Evolutionary conservation across 2,797 vertebrate genomes (phyloP).

Genomic region (Sebastolobus alascanus): DNA sequence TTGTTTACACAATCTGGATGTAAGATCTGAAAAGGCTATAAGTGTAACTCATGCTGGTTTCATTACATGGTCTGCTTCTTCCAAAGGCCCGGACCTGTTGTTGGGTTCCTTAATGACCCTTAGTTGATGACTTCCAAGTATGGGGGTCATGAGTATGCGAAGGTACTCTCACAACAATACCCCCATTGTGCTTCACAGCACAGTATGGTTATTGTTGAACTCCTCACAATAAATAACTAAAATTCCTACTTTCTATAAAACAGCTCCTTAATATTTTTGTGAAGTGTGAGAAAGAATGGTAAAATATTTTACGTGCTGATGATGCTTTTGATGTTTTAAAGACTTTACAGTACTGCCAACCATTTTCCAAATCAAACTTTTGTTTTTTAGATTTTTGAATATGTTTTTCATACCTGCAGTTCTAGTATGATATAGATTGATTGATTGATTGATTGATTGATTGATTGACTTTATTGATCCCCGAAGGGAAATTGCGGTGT

Average conservation of each 20-base stretch:
- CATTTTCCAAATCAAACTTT: not conserved
- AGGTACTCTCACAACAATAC: constrained; percentile 49
- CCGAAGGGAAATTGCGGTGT: rapidly evolving
- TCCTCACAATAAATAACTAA: constrained; percentile 10
- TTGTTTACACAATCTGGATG: constrained; percentile 22
- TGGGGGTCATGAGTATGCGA: constrained; percentile 33
- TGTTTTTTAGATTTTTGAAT: too few species aligned
- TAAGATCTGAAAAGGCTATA: constrained; percentile 9
- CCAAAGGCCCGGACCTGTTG: constrained; percentile 12
- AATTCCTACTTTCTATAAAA: constrained; percentile 8
- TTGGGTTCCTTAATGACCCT: constrained; percentile 40
- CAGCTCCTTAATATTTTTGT: constrained; percentile 10
- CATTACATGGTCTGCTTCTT: constrained; percentile 47
- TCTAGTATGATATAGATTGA: rapidly evolving
- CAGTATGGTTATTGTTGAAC: constrained; percentile 1
- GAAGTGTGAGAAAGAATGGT: constrained; percentile 20
- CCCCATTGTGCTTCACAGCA: constrained; percentile 41
- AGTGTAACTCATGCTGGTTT: constrained; percentile 58
- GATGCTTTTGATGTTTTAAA: not conserved
- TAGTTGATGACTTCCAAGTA: constrained; percentile 35
- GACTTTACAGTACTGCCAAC: not conserved
- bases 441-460: not conserved
- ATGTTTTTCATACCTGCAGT: not conserved
- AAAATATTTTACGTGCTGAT: not conserved
- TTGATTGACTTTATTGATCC: too few species aligned